phyloP scores from a whole-genome alignment of 2,113 vertebrate genomes.

The Elanus axillaris region DNA sequence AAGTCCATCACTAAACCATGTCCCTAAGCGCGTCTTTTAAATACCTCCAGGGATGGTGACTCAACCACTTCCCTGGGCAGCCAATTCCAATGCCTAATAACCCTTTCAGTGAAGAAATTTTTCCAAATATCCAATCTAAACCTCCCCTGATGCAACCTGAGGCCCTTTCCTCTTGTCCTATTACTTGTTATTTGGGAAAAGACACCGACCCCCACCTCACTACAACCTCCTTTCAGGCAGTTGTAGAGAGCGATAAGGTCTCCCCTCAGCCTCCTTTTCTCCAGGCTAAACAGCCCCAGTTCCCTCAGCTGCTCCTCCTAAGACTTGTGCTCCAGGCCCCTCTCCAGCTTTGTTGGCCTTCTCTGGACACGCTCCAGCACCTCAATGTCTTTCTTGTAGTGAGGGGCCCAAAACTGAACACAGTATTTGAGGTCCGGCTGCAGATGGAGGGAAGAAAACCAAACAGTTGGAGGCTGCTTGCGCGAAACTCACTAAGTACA shows the following conservation, averaged over 20 bases:
- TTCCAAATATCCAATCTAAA: background rate
- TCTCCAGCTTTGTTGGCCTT: background rate
- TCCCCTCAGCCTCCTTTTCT: background rate
- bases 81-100: background rate
- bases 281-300: background rate
- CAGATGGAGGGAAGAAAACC: background rate
- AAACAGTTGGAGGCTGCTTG: background rate
- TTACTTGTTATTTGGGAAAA: background rate
- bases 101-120: background rate
- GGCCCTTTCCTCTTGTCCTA: background rate
- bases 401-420: background rate
- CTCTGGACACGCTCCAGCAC: background rate
- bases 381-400: background rate
- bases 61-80: background rate
- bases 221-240: background rate
- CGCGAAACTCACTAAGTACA: background rate
- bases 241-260: background rate
- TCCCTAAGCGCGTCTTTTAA: background rate
- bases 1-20: background rate
- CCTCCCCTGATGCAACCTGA: background rate
- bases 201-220: background rate
- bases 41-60: background rate
- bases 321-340: background rate
- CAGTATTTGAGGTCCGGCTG: background rate
- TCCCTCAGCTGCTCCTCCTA: background rate